A percentile compares a stretch with the other conserved stretches of the same genome.
Evolutionary conservation across 2,888 invertebrate species (phyloP).

Genomic region (Conus canariensis): DNA sequence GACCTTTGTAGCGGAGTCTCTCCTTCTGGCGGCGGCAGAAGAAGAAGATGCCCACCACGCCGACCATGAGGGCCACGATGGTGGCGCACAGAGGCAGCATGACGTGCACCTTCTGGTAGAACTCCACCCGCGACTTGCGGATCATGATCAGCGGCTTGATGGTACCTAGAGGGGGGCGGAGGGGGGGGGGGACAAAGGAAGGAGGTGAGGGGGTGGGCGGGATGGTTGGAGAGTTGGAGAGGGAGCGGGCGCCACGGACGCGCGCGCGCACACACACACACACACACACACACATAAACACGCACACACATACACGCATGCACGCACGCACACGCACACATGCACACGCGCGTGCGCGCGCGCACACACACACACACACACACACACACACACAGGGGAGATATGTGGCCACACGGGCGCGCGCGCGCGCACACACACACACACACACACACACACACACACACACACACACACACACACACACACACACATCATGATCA

Average conservation of each 20-base stretch:
- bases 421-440: too few species aligned
- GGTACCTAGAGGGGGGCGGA: conserved; percentile 59
- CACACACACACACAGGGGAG: conserved; percentile 4
- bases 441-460: neutral
- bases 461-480: neutral
- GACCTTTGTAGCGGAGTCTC: conserved; percentile 72
- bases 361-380: neutral
- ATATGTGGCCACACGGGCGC: too few species aligned
- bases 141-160: conserved; percentile 70
- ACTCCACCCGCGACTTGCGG: conserved; percentile 64
- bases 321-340: neutral
- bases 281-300: conserved; percentile 32
- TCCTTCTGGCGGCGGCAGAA: conserved; percentile 71
- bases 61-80: conserved; percentile 92
- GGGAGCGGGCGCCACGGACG: neutral
- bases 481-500: neutral
- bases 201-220: neutral
- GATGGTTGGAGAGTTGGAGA: neutral
- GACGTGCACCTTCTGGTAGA: conserved; percentile 84
- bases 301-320: neutral
- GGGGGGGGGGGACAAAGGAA: neutral
- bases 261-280: conserved; percentile 23
- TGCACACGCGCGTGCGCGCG: too few species aligned
- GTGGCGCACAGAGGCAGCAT: conserved; percentile 94
- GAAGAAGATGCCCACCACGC: conserved; percentile 87